Evolutionary conservation across 2,797 vertebrate genomes (phyloP), one percentile per base, ranked within the genome.

Genomic region (Valencia hispanica): DNA sequence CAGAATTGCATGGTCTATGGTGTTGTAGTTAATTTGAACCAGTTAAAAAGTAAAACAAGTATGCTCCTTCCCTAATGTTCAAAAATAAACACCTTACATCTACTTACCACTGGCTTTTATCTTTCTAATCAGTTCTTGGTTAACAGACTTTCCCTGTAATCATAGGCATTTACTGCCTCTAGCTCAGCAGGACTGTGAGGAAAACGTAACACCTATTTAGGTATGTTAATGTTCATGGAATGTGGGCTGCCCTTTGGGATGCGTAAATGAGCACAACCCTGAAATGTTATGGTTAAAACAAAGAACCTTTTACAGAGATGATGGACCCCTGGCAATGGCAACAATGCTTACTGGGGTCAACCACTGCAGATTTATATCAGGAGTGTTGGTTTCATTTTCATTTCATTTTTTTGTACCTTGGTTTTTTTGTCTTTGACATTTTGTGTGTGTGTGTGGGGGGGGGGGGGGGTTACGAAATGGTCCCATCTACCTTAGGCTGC

Each of bases 41-140:
- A 18, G 47, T 18, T 18, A 17, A 48, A 48, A 48, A 20, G 20
- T 22, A 51, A 22, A 5, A 51, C 22, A 25, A 22, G 18, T 20
- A 5, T 5, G 48, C 48, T 9, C 50, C 20, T 7, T 51, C 1
- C 22, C 7, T 17, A 22, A 18, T 12, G 39, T 39, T 65, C 20
- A 11, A 59, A 59, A 27, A n/a, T 27, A 57, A 63, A 65, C 11
- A 2, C 34, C 36, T 39, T 65, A 12, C 34, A 25, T 65, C 10
- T 41, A 39, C 34, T 65, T 39, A 39, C 51, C 50, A 39, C 39
- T 32, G 6, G 36, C 25, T 57, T 57, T 43, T 27, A 7, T 43
- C 36, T 55, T n/a, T 17, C 34, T n/a, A 72, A 72, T 72, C 20
- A 72, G 51, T 20, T n/a, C 34, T 34, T 17, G 50, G 70, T 72